Base-by-base conservation (phyloP, 2,888 invertebrate species). In the Amblyjoppa proteus region DNA sequence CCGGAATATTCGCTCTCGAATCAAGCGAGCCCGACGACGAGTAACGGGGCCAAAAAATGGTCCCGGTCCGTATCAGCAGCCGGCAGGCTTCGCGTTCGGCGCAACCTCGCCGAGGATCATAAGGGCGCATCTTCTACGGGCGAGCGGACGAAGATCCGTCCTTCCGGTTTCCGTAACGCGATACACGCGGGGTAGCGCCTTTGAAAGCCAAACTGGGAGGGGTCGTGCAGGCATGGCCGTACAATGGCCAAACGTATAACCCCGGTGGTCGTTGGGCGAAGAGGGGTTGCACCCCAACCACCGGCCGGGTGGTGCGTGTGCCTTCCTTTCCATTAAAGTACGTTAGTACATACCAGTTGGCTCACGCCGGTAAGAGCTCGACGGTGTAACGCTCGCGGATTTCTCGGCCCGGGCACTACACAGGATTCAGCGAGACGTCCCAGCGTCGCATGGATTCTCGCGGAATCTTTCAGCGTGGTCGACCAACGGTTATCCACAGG, bases 281-380 rank as follows among this genome's bases (percentile, higher is more conserved):
- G 84, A 83, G 85, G 84, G 85, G 87, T 81, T 87, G 85, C 83
- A 84, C 87, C 85, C 85, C 83, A 85, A 83, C 80, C 69, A 77
- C 56, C 20, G 51, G 82, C 85, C 87, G 56, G 88, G 84, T 85
- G 88, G 75, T 87, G 88, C 84, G 81, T 89, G 84, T 81, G 73
- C 77, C 73, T 83, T 81, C 83, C 90, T 91, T 90, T 90, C 86
- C 81, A 88, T 86, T 77, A 88, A 88, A 83, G 84, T 87, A 87
- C 89, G 91, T 91, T 91, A 90, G 90, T 90, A 49, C 69, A 69
- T 69, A 85, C 89, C 88, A 87, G 89, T 87, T 88, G 88, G 88
- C 83, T 86, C 88, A 82, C 90, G 84, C 34, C 79, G 81, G 75
- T 81, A 80, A 81, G 81, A 85, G 68, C 81, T 70, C 66, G 81